Evolutionary conservation across 2,113 vertebrate species (phyloP).

Genomic region (Chrysemys picta): DNA sequence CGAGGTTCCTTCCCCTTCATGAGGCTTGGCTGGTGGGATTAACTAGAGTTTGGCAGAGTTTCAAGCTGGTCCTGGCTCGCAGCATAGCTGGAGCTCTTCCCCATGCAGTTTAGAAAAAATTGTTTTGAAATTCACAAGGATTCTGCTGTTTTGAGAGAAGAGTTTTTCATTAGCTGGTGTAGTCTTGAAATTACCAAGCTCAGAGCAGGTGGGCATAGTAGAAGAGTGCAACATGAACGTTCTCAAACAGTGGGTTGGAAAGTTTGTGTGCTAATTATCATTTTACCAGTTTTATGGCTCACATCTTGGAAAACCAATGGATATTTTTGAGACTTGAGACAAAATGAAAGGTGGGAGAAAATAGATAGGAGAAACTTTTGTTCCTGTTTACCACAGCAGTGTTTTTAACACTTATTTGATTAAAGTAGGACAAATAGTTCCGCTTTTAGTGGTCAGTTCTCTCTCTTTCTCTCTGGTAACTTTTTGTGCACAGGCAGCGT

Average conservation of each 20-base stretch:
- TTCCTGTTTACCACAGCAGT: accelerated
- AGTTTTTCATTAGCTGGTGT: neutral
- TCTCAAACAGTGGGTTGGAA: neutral
- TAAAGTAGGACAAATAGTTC: accelerated
- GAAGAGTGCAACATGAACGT: neutral
- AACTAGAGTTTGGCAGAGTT: neutral
- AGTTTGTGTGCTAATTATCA: neutral
- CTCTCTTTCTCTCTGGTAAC: neutral
- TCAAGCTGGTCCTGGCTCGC: neutral
- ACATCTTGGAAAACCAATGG: neutral
- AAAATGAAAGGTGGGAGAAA: neutral
- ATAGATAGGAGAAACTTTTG: neutral
- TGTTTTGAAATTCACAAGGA: neutral
- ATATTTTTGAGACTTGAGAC: neutral
- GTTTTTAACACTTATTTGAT: neutral
- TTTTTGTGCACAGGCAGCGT: neutral
- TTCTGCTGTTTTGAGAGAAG: neutral
- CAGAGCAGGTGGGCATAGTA: neutral
- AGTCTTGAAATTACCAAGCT: accelerated
- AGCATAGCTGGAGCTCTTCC: neutral
- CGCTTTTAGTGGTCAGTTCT: neutral
- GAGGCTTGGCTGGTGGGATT: neutral
- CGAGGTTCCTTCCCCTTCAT: neutral
- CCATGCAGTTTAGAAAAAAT: accelerated
- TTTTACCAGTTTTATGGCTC: neutral